These are phyloP conservation scores for Baronia brevicornis DNA, from an alignment of 2,888 invertebrate species.

Conservation along the genomic window DNA sequence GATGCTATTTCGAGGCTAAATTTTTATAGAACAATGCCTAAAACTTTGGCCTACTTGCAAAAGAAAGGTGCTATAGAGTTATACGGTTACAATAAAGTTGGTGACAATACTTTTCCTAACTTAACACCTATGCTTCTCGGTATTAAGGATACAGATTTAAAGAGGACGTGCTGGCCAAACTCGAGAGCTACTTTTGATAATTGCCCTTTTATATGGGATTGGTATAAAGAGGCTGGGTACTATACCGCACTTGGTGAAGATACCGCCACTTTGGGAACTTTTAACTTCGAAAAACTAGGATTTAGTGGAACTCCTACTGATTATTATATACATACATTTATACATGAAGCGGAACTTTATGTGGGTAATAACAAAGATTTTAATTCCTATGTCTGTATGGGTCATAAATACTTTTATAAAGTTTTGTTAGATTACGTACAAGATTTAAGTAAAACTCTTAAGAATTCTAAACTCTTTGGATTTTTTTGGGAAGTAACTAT, in stretches of 20 bases:
- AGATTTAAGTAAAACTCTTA: constrained; percentile 77
- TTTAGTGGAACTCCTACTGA: constrained; percentile 89
- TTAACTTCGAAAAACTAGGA: constrained; percentile 86
- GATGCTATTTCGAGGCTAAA: constrained; percentile 91
- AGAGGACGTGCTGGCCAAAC: constrained; percentile 78
- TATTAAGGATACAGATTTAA: constrained; percentile 78
- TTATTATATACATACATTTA: constrained; percentile 86
- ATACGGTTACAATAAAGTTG: constrained; percentile 94
- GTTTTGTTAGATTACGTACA: constrained; percentile 82
- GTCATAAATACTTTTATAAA: constrained; percentile 80
- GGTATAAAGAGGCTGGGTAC: constrained; percentile 82
- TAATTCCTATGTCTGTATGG: constrained; percentile 83
- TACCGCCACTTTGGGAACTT: constrained; percentile 83
- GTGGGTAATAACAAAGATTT: constrained; percentile 79
- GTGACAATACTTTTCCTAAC: constrained; percentile 95
- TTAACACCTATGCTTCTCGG: constrained; percentile 88
- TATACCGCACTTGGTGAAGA: constrained; percentile 90
- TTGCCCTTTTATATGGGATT: constrained; percentile 90
- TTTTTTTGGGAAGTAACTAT: constrained; percentile 90
- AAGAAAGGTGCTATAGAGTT: constrained; percentile 83
- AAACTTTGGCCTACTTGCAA: constrained; percentile 77
- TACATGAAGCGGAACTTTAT: constrained; percentile 79
- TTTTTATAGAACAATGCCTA: constrained; percentile 88
- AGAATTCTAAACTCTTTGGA: constrained; percentile 80
- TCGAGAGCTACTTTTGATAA: constrained; percentile 79